Percentiles rank a stretch among this genome's conserved stretches.
These are phyloP conservation scores for Uromys caudimaculatus DNA, from an alignment of 2,797 vertebrate species.

Conservation along the genomic window DNA sequence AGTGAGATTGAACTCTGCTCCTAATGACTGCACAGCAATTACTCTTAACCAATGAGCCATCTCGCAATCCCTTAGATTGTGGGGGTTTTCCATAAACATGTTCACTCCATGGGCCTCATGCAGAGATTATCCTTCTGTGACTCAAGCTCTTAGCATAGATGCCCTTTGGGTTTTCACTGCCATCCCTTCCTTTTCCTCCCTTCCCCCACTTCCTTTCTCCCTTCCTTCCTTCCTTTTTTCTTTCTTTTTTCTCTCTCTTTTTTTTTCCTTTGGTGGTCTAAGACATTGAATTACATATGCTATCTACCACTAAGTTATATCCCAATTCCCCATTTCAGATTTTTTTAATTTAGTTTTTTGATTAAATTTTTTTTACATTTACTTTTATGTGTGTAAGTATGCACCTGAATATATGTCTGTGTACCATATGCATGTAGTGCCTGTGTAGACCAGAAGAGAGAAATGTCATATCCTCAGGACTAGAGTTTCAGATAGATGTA, in stretches of 20 bases:
- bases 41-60: not conserved
- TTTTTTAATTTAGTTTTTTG: not conserved
- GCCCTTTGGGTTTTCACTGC: not conserved
- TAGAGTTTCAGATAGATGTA: not conserved
- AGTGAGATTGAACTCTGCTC: not conserved
- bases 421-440: not conserved
- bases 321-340: not conserved
- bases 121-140: not conserved
- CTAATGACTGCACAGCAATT: not conserved
- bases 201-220: not conserved
- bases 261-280: not conserved
- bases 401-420: not conserved
- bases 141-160: not conserved
- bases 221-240: not conserved
- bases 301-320: not conserved
- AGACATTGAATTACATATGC: not conserved
- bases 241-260: not conserved
- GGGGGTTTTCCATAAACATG: not conserved
- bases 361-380: not conserved
- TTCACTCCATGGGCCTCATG: accelerated
- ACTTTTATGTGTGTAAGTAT: not conserved
- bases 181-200: accelerated
- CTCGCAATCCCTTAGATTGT: not conserved
- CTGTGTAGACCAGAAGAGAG: not conserved
- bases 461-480: not conserved